Conservation (phyloP, 2,797 vertebrate genomes). For the Masticophis lateralis region DNA sequence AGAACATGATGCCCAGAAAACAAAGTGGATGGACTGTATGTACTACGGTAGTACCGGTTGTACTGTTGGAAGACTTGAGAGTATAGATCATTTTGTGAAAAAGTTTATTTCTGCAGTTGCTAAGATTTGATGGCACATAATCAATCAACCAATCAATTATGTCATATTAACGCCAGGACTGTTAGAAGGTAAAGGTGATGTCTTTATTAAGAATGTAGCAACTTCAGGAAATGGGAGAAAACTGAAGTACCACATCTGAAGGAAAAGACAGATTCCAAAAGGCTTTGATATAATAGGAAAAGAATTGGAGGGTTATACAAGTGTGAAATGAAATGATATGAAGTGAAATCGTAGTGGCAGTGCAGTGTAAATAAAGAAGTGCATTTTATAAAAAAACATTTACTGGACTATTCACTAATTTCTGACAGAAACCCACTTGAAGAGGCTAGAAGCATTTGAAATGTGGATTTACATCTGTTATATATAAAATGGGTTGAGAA, state of each 20-base stretch:
- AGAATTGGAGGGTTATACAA: background rate
- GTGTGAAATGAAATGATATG: background rate
- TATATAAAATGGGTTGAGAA: too few species aligned
- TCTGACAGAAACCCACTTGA: too few species aligned
- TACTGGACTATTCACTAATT: background rate
- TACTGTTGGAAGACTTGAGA: background rate
- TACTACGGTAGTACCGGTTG: background rate
- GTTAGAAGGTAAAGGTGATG: background rate
- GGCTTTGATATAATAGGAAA: background rate
- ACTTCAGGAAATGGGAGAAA: background rate
- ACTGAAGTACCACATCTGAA: background rate
- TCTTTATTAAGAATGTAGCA: background rate
- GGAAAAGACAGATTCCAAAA: background rate
- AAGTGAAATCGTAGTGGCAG: background rate
- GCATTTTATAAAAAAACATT: background rate
- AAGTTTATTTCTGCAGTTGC: background rate
- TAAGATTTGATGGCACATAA: background rate
- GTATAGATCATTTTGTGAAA: background rate
- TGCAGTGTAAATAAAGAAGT: background rate
- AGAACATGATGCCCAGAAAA: background rate
- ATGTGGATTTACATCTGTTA: too few species aligned
- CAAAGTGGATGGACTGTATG: background rate
- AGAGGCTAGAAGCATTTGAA: too few species aligned
- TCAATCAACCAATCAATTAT: background rate
- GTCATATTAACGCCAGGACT: background rate